A percentile compares a stretch with the other conserved stretches of the same genome.
These are phyloP conservation scores for Brachionichthys hirsutus DNA, from an alignment of 2,113 vertebrate genomes.

Conservation along the genomic window DNA sequence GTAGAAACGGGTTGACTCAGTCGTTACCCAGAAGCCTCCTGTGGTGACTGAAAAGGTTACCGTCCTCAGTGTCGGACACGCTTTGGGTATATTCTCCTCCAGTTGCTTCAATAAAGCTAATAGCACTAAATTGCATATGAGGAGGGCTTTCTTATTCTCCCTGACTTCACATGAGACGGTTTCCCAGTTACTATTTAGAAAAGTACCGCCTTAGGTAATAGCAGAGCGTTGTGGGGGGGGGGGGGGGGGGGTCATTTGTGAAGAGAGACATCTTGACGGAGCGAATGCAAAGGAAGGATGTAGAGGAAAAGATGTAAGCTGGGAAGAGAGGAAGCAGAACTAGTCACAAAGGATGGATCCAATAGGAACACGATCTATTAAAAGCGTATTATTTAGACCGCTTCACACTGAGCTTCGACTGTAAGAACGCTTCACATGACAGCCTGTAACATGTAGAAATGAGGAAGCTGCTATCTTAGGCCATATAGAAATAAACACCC, in stretches of 20 bases:
- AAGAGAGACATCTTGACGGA: not conserved
- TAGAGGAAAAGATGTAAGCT: conserved; percentile 20
- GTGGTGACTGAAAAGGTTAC: conserved; percentile 20
- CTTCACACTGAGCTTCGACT: not conserved
- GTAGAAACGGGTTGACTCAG: conserved; percentile 4
- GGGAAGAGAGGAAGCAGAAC: conserved; percentile 45
- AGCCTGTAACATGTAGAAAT: no score
- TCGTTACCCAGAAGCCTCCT: not conserved
- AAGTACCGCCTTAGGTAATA: conserved; percentile 11
- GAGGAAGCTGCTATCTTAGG: no score
- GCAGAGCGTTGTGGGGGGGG: not conserved
- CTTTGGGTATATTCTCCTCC: conserved; percentile 5
- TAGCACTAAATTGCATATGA: not conserved
- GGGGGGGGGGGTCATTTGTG: no score
- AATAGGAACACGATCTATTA: conserved; percentile 4
- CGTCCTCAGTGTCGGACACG: conserved; percentile 5
- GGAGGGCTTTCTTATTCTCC: not conserved
- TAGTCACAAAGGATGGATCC: conserved; percentile 17
- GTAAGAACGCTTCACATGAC: not conserved
- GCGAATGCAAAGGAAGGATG: conserved; percentile 6
- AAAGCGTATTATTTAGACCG: conserved; percentile 12
- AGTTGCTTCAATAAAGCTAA: conserved; percentile 21
- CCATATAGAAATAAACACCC: no score
- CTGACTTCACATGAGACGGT: not conserved
- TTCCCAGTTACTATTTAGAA: conserved; percentile 15